A percentile compares a stretch with the other conserved stretches of the same genome.
phyloP scores from a whole-genome alignment of 1,140 invertebrate genomes.

The Ostrea denselamellosa region DNA sequence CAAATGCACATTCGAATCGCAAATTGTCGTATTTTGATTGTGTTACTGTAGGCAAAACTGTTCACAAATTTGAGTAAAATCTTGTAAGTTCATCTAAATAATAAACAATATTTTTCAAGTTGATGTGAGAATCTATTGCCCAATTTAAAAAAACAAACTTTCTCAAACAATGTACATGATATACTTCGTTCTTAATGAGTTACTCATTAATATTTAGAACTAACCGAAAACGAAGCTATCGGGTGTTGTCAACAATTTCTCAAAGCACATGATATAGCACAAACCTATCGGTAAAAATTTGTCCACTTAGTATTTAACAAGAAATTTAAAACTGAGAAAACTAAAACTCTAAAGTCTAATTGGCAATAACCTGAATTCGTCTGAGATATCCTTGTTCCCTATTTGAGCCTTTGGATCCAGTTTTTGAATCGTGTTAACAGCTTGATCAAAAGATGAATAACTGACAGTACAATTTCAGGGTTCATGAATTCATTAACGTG shows the following conservation, averaged over 20 bases:
- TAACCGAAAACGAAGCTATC: too few species aligned
- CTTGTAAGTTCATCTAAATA: too few species aligned
- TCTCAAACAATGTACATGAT: too few species aligned
- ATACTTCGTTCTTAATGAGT: too few species aligned
- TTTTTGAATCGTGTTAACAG: background rate
- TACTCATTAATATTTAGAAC: too few species aligned
- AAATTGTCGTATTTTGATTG: too few species aligned
- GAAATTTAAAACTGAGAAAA: too few species aligned
- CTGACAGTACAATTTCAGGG: background rate
- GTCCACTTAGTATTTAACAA: too few species aligned
- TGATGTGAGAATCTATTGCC: background rate
- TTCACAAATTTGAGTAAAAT: too few species aligned
- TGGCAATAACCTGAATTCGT: background rate
- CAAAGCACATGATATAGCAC: background rate
- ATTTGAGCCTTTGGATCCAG: background rate
- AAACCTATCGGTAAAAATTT: background rate
- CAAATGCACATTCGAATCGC: too few species aligned
- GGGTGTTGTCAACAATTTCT: too few species aligned
- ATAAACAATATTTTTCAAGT: background rate
- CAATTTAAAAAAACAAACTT: background rate
- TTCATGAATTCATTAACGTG: background rate
- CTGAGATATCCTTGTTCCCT: background rate
- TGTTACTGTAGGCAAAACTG: too few species aligned
- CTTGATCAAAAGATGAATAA: slow-evolving; percentile 17
- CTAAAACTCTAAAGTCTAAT: background rate